phyloP scores from a whole-genome alignment of 2,113 vertebrate genomes.

The Aldabrachelys gigantea region DNA sequence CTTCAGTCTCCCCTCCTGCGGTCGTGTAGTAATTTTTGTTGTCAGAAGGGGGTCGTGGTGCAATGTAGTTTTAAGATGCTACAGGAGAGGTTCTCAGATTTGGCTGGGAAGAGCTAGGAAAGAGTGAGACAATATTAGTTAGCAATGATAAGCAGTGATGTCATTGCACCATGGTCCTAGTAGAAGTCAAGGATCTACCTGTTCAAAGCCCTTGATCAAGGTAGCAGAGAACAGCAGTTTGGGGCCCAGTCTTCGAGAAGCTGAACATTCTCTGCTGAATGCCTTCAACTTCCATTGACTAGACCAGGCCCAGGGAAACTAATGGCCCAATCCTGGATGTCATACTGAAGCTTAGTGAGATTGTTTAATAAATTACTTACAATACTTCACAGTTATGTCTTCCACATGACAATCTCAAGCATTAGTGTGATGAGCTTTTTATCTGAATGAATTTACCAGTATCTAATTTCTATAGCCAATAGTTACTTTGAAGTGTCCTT shows the following conservation, averaged over 20 bases:
- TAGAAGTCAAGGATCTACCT: not conserved
- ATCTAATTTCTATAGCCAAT: not conserved
- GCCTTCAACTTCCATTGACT: not conserved
- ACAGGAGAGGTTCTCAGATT: no score
- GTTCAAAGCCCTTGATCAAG: not conserved
- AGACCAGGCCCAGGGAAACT: not conserved
- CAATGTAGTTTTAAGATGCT: no score
- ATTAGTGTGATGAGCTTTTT: not conserved
- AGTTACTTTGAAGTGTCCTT: not conserved
- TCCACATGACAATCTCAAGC: not conserved
- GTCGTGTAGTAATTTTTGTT: no score
- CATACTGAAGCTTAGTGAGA: not conserved
- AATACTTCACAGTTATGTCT: not conserved
- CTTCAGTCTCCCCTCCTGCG: no score
- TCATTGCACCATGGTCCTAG: not conserved
- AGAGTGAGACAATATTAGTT: not conserved
- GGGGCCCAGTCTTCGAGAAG: not conserved
- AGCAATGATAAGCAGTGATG: not conserved
- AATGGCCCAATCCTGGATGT: not conserved
- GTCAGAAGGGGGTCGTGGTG: no score
- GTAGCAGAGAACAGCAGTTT: not conserved
- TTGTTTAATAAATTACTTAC: not conserved
- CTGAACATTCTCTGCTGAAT: not conserved
- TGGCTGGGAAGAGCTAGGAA: not conserved
- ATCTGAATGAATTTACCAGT: not conserved